These are phyloP conservation scores for Sphaerophoria rueppellii DNA, from an alignment of 2,888 invertebrate species.

Conservation along the genomic window DNA sequence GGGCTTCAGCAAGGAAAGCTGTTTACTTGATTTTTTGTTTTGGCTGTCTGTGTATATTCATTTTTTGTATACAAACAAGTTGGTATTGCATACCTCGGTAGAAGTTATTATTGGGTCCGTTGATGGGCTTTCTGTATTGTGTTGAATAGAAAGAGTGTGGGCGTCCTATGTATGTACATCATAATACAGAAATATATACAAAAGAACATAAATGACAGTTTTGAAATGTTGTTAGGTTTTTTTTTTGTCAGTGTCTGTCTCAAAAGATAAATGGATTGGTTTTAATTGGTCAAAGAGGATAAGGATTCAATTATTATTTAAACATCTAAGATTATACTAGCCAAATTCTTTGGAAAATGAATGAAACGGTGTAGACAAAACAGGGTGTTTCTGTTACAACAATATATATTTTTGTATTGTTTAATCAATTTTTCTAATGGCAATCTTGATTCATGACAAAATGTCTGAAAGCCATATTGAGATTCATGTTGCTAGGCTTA, in stretches of 20 bases:
- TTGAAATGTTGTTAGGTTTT: slow-evolving; percentile 47
- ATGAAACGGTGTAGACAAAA: no score
- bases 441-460: no score
- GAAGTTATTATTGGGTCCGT: slow-evolving; percentile 77
- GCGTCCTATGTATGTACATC: slow-evolving; percentile 68
- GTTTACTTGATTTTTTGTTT: slow-evolving; percentile 9
- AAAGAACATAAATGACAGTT: slow-evolving; percentile 28
- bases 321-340: slow-evolving; percentile 4
- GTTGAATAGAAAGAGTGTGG: slow-evolving; percentile 75
- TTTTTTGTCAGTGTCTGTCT: not conserved
- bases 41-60: not conserved
- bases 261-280: slow-evolving; percentile 2
- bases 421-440: no score
- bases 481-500: no score
- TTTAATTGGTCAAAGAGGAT: slow-evolving; percentile 14
- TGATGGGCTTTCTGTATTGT: slow-evolving; percentile 80
- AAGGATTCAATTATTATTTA: not conserved
- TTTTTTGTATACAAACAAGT: slow-evolving; percentile 18
- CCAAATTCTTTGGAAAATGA: not conserved
- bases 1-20: slow-evolving; percentile 44
- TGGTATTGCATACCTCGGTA: slow-evolving; percentile 66
- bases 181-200: slow-evolving; percentile 32
- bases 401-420: no score
- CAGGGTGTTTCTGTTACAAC: no score
- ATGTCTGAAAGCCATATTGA: no score